Evolutionary conservation across 2,888 invertebrate species (phyloP).

Genomic region (Callinectes sapidus): DNA sequence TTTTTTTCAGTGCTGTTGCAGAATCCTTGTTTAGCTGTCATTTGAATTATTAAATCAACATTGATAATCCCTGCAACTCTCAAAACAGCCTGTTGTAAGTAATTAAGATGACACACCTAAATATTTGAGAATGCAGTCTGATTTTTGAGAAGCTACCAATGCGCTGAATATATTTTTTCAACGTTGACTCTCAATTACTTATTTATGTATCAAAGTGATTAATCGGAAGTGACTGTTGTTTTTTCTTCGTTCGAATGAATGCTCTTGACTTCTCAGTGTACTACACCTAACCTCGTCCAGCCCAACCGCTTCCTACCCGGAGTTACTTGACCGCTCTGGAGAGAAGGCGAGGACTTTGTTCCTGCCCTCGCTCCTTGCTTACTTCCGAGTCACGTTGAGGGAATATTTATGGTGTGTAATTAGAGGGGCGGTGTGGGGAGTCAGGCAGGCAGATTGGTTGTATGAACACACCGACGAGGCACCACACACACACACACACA

Average conservation of each 20-base stretch:
- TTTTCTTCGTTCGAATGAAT: neutral
- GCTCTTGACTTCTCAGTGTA: neutral
- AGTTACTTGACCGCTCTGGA: neutral
- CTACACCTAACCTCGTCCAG: neutral
- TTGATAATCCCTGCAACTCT: no score
- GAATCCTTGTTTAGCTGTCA: no score
- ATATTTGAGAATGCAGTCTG: no score
- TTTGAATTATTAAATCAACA: no score
- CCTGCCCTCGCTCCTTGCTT: neutral
- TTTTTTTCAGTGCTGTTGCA: no score
- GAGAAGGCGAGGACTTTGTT: neutral
- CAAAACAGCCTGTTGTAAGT: no score
- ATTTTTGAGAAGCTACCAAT: no score
- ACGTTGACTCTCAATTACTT: no score
- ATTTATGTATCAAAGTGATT: neutral
- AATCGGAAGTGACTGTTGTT: neutral
- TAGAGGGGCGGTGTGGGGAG: constrained; percentile 24
- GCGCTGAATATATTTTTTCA: no score
- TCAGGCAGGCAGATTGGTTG: constrained; percentile 15
- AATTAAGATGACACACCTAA: no score
- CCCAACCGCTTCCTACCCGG: neutral
- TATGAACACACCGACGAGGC: neutral
- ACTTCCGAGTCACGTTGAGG: constrained; percentile 26
- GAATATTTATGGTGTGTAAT: constrained; percentile 26
- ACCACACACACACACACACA: neutral